Percentiles rank a stretch among this genome's conserved stretches.
phyloP scores from a whole-genome alignment of 2,888 invertebrate species.

The Chalcis sispes region DNA sequence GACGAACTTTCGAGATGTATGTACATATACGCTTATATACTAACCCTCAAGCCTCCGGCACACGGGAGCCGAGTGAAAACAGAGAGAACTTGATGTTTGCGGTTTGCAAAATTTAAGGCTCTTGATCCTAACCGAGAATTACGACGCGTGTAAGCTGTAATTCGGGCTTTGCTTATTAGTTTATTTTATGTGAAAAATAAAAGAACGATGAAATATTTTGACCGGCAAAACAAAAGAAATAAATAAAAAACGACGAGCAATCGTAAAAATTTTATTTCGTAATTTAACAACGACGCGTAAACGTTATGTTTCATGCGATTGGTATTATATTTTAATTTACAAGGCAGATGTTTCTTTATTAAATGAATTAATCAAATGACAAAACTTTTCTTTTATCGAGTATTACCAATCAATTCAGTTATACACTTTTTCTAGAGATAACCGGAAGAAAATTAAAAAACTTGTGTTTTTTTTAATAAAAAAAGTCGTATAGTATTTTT shows the following conservation, averaged over 20 bases:
- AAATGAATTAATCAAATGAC: no score
- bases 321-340: no score
- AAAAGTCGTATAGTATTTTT: constrained; percentile 28
- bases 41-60: no score
- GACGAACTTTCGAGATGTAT: constrained; percentile 16
- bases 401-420: no score
- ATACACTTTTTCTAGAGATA: no score
- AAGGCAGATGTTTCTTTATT: no score
- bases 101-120: constrained; percentile 39
- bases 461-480: constrained; percentile 51
- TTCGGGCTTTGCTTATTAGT: constrained; percentile 27
- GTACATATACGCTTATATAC: not conserved
- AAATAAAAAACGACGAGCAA: not conserved
- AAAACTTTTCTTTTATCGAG: no score
- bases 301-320: no score
- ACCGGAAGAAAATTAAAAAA: constrained; percentile 10
- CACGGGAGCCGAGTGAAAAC: constrained; percentile 17
- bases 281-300: no score
- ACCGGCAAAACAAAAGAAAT: no score
- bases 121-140: constrained; percentile 26
- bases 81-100: constrained; percentile 37
- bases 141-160: not conserved
- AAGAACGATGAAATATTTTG: no score
- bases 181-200: not conserved
- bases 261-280: not conserved